These are phyloP conservation scores for Brotula barbata DNA, from an alignment of 2,797 vertebrate species.

Conservation along the genomic window DNA sequence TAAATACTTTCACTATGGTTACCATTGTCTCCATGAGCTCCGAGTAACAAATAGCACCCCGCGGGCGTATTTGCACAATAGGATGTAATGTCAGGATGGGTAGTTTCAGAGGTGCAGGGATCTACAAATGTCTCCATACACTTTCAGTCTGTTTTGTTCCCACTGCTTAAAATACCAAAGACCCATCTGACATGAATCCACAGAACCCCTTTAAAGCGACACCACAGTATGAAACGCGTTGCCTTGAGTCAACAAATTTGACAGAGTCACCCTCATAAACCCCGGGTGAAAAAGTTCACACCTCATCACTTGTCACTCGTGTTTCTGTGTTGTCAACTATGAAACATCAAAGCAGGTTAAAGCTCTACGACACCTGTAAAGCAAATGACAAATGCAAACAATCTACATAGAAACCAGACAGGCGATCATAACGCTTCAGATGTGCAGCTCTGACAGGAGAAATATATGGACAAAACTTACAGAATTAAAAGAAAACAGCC, in stretches of 20 bases:
- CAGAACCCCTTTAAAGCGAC: slow-evolving; percentile 18
- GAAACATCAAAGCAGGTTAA: no score
- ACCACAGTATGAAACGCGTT: slow-evolving; percentile 16
- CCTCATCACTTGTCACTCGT: slow-evolving; percentile 50
- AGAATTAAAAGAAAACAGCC: no score
- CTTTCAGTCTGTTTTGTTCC: slow-evolving; percentile 7
- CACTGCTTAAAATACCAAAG: background rate
- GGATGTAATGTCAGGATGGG: slow-evolving; percentile 18
- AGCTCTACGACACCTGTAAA: no score
- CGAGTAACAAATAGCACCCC: slow-evolving; percentile 39
- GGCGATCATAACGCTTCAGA: no score
- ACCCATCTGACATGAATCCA: slow-evolving; percentile 19
- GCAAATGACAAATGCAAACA: slow-evolving; percentile 38
- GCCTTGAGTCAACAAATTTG: slow-evolving; percentile 31
- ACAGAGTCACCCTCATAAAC: slow-evolving; percentile 26
- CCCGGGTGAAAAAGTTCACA: slow-evolving; percentile 24
- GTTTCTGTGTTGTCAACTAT: slow-evolving; percentile 41
- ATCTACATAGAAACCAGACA: background rate
- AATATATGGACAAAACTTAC: no score
- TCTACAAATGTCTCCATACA: slow-evolving; percentile 6
- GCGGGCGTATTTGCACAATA: slow-evolving; percentile 41
- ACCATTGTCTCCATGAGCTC: slow-evolving; percentile 50
- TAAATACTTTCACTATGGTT: slow-evolving; percentile 65
- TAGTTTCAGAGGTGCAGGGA: slow-evolving; percentile 13
- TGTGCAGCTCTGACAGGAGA: no score